Conservation (phyloP, 2,113 vertebrate genomes). For the Lophochroa leadbeateri region DNA sequence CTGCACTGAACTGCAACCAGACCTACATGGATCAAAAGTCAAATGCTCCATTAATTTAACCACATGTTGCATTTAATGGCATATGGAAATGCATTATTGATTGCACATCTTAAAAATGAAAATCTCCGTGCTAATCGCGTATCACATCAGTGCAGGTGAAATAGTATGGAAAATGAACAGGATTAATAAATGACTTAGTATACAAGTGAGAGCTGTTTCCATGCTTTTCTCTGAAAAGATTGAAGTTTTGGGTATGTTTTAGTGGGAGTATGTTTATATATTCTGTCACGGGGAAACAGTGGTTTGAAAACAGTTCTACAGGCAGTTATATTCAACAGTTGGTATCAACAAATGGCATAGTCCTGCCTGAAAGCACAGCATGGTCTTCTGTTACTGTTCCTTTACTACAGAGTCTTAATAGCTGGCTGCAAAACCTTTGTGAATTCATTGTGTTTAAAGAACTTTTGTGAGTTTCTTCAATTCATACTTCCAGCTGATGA, state of each 20-base stretch:
- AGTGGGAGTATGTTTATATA: slow-evolving; percentile 12
- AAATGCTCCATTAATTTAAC: slow-evolving; percentile 66
- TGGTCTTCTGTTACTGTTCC: slow-evolving; percentile 8
- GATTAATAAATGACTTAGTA: neutral
- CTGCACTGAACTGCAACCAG: slow-evolving; percentile 54
- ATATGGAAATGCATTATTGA: slow-evolving; percentile 65
- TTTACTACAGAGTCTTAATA: slow-evolving; percentile 28
- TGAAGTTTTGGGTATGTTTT: neutral
- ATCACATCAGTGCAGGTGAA: slow-evolving; percentile 16
- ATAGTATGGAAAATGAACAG: neutral
- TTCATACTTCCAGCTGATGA: slow-evolving; percentile 29
- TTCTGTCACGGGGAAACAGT: neutral
- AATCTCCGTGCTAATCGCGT: slow-evolving; percentile 46
- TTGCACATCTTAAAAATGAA: slow-evolving; percentile 57
- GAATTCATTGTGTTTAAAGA: slow-evolving; percentile 32
- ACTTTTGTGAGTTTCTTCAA: slow-evolving; percentile 38
- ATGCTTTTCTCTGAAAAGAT: neutral
- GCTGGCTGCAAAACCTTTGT: slow-evolving; percentile 28
- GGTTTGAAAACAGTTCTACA: slow-evolving; percentile 22
- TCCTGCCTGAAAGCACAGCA: slow-evolving; percentile 47
- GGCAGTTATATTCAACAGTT: slow-evolving; percentile 16
- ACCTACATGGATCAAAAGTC: slow-evolving; percentile 57
- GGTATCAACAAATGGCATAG: slow-evolving; percentile 32
- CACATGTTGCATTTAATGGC: slow-evolving; percentile 34
- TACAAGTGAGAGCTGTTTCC: neutral